phyloP scores from a whole-genome alignment of 2,113 vertebrate species.

The Phaetusa simplex region DNA sequence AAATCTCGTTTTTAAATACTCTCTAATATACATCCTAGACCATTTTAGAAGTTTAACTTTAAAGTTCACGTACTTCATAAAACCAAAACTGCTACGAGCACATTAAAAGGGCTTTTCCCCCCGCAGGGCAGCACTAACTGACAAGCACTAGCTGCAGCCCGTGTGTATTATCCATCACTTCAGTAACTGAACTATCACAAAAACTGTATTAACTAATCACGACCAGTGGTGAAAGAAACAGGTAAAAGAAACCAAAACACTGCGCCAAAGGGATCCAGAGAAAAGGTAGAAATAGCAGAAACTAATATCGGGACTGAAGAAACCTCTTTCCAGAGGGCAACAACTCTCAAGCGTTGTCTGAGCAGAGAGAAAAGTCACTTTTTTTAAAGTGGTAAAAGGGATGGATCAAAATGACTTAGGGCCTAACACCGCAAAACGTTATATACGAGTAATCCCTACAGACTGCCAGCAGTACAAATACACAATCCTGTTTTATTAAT shows the following conservation, averaged over 20 bases:
- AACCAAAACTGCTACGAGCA: neutral
- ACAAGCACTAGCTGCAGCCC: neutral
- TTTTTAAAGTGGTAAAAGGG: neutral
- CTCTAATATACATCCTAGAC: neutral
- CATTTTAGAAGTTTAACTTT: neutral
- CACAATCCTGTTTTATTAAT: neutral
- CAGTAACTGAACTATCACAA: neutral
- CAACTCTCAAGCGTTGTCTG: neutral
- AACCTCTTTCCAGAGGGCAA: neutral
- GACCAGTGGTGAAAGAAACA: neutral
- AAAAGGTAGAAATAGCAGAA: neutral
- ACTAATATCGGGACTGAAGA: neutral
- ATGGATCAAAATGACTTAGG: neutral
- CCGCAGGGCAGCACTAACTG: neutral
- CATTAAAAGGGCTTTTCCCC: neutral
- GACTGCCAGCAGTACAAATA: neutral
- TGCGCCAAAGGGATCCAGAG: neutral
- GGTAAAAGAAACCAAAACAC: neutral
- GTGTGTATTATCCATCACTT: neutral
- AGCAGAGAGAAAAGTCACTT: neutral
- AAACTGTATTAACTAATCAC: neutral
- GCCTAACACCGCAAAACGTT: neutral
- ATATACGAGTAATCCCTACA: neutral
- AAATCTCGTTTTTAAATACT: neutral
- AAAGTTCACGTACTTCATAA: conserved; percentile 6